A percentile compares a stretch with the other conserved stretches of the same genome.
Evolutionary conservation across 2,113 vertebrate genomes (phyloP).

Genomic region (Blennius ocellaris): DNA sequence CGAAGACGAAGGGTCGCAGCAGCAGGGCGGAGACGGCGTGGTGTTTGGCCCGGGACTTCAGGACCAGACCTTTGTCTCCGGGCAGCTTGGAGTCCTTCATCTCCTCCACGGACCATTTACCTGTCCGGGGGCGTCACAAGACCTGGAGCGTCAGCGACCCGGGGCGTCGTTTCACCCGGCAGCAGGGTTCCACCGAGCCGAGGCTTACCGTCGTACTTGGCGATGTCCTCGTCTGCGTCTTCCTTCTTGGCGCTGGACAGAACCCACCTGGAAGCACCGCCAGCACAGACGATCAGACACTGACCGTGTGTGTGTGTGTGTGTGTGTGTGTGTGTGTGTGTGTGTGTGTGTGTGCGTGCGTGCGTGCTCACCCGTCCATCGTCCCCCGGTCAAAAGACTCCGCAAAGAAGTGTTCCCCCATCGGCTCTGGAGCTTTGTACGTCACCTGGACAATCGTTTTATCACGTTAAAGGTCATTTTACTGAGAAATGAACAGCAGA

Average conservation of each 20-base stretch:
- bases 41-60: constrained; percentile 95
- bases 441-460: constrained; percentile 84
- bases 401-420: constrained; percentile 92
- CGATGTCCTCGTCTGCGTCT: constrained; percentile 94
- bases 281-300: background rate
- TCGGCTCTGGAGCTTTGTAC: constrained; percentile 93
- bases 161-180: no score
- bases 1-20: constrained; percentile 92
- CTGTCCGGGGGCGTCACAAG: no score
- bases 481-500: no score
- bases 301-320: background rate
- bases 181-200: no score
- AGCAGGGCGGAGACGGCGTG: constrained; percentile 94
- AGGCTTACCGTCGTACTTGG: constrained; percentile 94
- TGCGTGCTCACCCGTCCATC: constrained; percentile 88
- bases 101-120: constrained; percentile 96
- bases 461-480: no score
- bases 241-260: constrained; percentile 97
- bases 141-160: no score
- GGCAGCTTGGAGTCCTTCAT: constrained; percentile 94
- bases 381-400: constrained; percentile 96
- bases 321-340: background rate
- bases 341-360: background rate
- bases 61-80: constrained; percentile 94
- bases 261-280: constrained; percentile 87